Evolutionary conservation across 2,888 invertebrate species (phyloP).

Genomic region (Taphrorychus bicolor): DNA sequence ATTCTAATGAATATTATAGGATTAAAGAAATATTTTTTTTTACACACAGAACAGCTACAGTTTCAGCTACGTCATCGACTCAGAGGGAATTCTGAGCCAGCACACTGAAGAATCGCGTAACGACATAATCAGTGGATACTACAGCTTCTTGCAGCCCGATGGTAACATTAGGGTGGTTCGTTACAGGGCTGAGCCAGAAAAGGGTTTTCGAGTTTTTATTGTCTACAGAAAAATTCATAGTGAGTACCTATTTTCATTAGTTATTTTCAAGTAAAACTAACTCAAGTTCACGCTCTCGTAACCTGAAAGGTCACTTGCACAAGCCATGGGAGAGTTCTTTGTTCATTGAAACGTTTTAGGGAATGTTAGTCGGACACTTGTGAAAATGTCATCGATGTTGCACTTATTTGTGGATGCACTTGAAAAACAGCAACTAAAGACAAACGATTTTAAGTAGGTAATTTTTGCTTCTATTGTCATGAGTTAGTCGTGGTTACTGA

Average conservation of each 20-base stretch:
- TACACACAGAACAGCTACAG: conserved; percentile 50
- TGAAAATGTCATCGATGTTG: not conserved
- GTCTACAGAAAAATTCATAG: conserved; percentile 60
- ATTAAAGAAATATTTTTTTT: not conserved
- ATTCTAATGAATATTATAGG: not conserved
- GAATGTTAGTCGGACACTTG: conserved; percentile 5
- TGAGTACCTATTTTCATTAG: conserved; percentile 32
- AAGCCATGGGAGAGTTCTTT: conserved; percentile 18
- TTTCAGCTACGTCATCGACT: conserved; percentile 53
- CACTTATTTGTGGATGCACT: too few species aligned
- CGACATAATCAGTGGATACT: conserved; percentile 61
- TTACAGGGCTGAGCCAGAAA: conserved; percentile 65
- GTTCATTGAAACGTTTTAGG: conserved; percentile 13
- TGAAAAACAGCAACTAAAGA: too few species aligned
- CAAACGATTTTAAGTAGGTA: too few species aligned
- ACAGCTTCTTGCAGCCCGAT: conserved; percentile 72
- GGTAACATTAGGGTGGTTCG: conserved; percentile 67
- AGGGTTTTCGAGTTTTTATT: conserved; percentile 64
- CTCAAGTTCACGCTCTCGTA: not conserved
- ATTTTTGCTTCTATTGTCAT: too few species aligned
- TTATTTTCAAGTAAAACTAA: not conserved
- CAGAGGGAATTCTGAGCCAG: conserved; percentile 50
- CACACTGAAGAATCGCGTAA: conserved; percentile 53
- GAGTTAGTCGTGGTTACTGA: too few species aligned
- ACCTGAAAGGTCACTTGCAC: conserved; percentile 32